Conservation (phyloP, 2,113 vertebrate species). For the Notarius quadriscutis region DNA sequence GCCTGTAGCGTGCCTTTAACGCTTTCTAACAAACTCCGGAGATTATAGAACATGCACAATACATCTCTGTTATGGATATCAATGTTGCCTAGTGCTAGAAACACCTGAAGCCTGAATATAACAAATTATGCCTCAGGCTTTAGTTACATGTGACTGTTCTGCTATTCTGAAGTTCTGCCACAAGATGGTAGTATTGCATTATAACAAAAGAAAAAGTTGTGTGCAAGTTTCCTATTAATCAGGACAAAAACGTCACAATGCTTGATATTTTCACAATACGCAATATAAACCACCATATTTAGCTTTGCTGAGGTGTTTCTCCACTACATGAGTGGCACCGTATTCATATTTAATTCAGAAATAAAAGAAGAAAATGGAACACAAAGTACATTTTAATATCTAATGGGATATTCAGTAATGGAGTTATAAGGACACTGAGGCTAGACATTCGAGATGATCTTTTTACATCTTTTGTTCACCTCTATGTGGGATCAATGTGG, state of each 20-base stretch:
- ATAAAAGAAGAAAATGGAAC: not conserved
- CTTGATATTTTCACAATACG: not conserved
- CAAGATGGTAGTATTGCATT: slow-evolving; percentile 52
- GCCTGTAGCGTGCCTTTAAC: not conserved
- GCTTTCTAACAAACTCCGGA: not conserved
- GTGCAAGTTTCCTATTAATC: not conserved
- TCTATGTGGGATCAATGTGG: no score
- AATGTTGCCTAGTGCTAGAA: not conserved
- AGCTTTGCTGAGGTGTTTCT: not conserved
- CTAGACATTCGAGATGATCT: not conserved
- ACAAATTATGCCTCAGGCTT: not conserved
- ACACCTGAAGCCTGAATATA: not conserved
- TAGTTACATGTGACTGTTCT: not conserved
- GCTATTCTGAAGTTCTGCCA: slow-evolving; percentile 22
- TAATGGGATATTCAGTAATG: not conserved
- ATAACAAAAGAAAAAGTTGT: not conserved
- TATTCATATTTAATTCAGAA: not conserved
- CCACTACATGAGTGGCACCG: not conserved
- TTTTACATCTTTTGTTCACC: no score
- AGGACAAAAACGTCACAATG: not conserved
- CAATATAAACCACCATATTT: not conserved
- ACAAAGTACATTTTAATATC: not conserved
- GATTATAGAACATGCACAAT: not conserved
- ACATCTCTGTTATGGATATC: no score
- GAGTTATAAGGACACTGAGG: no score